Base-by-base conservation (phyloP, 2,113 vertebrate species). In the Petroica traversi region DNA sequence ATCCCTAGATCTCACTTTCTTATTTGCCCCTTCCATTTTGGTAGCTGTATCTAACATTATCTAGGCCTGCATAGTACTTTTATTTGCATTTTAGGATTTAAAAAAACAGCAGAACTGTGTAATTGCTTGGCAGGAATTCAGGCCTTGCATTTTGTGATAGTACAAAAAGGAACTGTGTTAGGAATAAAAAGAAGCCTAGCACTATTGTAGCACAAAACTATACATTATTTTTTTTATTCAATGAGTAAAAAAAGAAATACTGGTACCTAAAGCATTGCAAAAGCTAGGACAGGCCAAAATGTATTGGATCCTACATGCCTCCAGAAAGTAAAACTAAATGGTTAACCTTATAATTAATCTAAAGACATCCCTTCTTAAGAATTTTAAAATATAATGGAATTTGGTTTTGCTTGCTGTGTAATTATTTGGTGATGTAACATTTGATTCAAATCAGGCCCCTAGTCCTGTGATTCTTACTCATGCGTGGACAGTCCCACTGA, bases 51-150 rank as follows among this genome's bases (percentile, higher is more conserved):
- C 48, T 86, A 71, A 59, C 26, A 45, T 73, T 66, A 90, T 67
- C 68, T 86, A 89, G 61, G 57, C 31, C 58, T 67, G 24, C 55
- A 77, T 26, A 51, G 66, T 71, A 78, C 28, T 84, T 78, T 36
- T 63, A 51, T 92, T 95, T 93, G 88, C 17, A 34, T 91, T 90
- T 89, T 63, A 91, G 25, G 36, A 86, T 87, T 84, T 75, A 89
- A 77, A 93, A 48, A 89, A 74, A 91, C 40, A 84, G 63, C 31
- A 91, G 36, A 28, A 63, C 55, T 75, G 38, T 84, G n/a, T 88
- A 84, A 91, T 69, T 67, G 36, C 61, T 82, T 95, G 86, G 77
- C 73, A 89, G 81, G 57, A 78, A 77, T 89, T 89, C 84, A 89
- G 49, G 28, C 62, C 54, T 87, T 89, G 68, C 48, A 52, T 89